These are phyloP conservation scores for Botia almorhae DNA, from an alignment of 2,797 vertebrate genomes.

Conservation along the genomic window DNA sequence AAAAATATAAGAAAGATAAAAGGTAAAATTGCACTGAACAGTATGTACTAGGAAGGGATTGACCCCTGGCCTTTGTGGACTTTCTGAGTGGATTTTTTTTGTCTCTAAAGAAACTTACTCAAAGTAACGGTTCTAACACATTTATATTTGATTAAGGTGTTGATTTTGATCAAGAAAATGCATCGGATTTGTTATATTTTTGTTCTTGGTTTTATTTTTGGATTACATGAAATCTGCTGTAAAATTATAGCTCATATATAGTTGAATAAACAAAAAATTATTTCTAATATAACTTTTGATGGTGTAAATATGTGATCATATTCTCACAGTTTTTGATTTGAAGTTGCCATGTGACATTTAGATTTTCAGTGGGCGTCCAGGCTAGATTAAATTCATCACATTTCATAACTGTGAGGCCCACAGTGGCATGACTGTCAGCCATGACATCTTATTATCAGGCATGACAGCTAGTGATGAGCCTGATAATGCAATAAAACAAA, in stretches of 20 bases:
- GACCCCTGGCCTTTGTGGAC: not conserved
- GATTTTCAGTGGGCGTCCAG: constrained; percentile 8
- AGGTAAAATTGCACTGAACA: not conserved
- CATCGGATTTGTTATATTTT: not conserved
- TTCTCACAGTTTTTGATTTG: constrained; percentile 15
- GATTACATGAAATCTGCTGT: not conserved
- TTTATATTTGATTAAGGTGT: not conserved
- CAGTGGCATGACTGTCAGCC: constrained; percentile 48
- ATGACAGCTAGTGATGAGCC: constrained; percentile 48
- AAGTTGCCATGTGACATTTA: constrained; percentile 42
- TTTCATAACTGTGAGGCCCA: constrained; percentile 49
- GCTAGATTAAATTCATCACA: constrained; percentile 45
- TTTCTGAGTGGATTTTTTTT: too few species aligned
- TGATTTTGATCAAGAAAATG: not conserved
- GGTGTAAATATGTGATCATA: not conserved
- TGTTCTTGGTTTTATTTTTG: not conserved
- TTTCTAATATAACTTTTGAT: constrained; percentile 11
- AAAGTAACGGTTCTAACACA: not conserved
- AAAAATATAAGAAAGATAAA: not conserved
- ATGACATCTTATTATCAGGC: constrained; percentile 57
- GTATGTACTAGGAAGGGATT: not conserved
- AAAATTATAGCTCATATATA: not conserved
- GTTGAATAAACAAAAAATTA: not conserved
- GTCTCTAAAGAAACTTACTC: not conserved
- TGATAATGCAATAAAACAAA: constrained; percentile 56